Conservation (phyloP, 2,113 vertebrate genomes). For the Protomyctophum bolini region DNA sequence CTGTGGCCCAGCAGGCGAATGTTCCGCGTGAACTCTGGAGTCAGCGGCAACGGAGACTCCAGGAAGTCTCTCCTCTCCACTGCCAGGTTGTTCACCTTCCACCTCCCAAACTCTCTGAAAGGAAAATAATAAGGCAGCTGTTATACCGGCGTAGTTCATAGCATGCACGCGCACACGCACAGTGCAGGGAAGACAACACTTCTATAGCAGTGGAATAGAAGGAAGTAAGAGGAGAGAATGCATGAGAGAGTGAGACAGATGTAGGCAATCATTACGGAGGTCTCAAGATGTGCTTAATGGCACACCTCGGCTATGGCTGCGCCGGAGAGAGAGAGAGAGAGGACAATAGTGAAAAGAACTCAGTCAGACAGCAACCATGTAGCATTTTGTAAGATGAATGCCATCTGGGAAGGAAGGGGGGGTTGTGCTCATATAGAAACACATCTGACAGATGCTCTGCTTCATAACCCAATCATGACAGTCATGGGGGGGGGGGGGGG, state of each 20-base stretch:
- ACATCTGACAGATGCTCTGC: constrained; percentile 57
- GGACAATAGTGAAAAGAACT: not conserved
- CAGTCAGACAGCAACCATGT: constrained; percentile 8
- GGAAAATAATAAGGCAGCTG: constrained; percentile 15
- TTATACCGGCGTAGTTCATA: constrained; percentile 27
- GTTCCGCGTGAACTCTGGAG: constrained; percentile 94
- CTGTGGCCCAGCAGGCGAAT: constrained; percentile 92
- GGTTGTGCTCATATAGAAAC: constrained; percentile 9
- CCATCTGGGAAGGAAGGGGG: constrained; percentile 7
- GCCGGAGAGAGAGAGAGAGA: constrained; percentile 5
- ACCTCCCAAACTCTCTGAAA: constrained; percentile 93
- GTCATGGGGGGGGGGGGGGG: constrained; percentile 38
- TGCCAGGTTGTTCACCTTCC: constrained; percentile 97
- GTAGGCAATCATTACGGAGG: too few relatives aligned
- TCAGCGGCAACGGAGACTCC: constrained; percentile 90
- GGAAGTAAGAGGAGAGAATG: not conserved
- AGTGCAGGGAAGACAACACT: constrained; percentile 10
- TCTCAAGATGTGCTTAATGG: too few relatives aligned
- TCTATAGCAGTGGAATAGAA: constrained; percentile 14
- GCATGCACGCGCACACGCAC: too few relatives aligned
- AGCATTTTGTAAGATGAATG: constrained; percentile 29
- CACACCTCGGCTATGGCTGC: too few relatives aligned
- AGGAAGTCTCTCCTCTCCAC: constrained; percentile 94
- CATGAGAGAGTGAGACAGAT: not conserved
- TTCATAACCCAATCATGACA: constrained; percentile 53